Conservation (phyloP, 2,888 invertebrate genomes). For the Merodon equestris region DNA sequence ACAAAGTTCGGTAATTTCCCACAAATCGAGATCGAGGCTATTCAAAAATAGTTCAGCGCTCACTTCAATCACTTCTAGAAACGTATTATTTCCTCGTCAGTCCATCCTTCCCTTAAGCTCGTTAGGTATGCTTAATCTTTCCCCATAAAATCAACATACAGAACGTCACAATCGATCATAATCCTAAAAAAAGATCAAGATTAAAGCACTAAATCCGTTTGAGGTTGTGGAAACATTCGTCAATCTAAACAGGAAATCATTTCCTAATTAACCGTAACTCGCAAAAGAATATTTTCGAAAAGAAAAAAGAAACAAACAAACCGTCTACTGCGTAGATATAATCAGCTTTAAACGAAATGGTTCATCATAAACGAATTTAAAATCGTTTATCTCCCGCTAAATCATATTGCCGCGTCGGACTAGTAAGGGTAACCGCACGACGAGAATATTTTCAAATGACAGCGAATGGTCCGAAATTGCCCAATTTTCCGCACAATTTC, state of each 20-base stretch:
- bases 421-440: too few relatives aligned
- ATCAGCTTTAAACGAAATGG: constrained; percentile 11
- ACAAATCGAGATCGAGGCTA: too few relatives aligned
- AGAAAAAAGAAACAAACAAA: constrained; percentile 3
- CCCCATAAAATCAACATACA: too few relatives aligned
- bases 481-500: constrained; percentile 61
- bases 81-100: too few relatives aligned
- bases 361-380: constrained; percentile 21
- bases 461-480: constrained; percentile 38
- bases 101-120: too few relatives aligned
- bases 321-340: constrained; percentile 23
- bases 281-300: neutral
- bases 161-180: too few relatives aligned
- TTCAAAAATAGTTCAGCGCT: too few relatives aligned
- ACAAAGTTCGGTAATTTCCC: too few relatives aligned
- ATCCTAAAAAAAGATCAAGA: too few relatives aligned
- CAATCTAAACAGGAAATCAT: neutral
- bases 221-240: neutral
- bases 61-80: too few relatives aligned
- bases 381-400: constrained; percentile 37
- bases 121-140: too few relatives aligned
- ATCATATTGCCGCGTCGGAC: constrained; percentile 23
- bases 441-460: constrained; percentile 12
- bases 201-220: too few relatives aligned
- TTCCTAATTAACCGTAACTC: constrained; percentile 22